Evolutionary conservation across 2,888 invertebrate genomes (phyloP).

Genomic region (Drosophila setosimentum): DNA sequence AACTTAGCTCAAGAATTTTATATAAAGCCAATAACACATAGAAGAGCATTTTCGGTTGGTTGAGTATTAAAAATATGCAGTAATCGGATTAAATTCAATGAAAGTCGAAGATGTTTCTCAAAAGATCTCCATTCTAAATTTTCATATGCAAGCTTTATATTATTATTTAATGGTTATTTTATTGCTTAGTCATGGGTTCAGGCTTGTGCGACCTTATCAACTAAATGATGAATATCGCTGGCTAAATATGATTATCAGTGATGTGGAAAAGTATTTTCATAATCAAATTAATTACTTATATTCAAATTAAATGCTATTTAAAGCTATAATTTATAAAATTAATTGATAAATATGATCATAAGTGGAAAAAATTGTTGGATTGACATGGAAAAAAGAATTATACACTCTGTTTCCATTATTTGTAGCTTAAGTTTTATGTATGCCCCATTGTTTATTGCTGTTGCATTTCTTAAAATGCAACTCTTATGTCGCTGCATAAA

Average conservation of each 20-base stretch:
- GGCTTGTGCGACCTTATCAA: neutral
- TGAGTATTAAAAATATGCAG: neutral
- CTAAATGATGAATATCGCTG: neutral
- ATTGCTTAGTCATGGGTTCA: neutral
- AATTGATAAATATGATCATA: neutral
- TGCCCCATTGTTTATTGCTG: slow-evolving; percentile 65
- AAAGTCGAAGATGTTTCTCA: neutral
- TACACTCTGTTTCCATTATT: neutral
- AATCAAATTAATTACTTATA: too few species aligned
- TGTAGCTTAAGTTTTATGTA: neutral
- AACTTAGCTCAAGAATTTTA: neutral
- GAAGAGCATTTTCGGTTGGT: neutral
- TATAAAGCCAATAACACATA: neutral
- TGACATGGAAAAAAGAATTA: neutral
- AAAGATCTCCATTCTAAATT: neutral
- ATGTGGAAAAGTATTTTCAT: too few species aligned
- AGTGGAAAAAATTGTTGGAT: neutral
- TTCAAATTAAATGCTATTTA: neutral
- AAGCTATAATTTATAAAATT: neutral
- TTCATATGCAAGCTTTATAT: neutral
- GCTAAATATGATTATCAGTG: too few species aligned
- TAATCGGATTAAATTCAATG: neutral
- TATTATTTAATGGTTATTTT: neutral
- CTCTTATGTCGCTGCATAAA: slow-evolving; percentile 49
- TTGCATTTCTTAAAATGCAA: slow-evolving; percentile 53